Evolutionary conservation across 2,888 invertebrate genomes (phyloP).

Genomic region (Reticulitermes lucifugus): DNA sequence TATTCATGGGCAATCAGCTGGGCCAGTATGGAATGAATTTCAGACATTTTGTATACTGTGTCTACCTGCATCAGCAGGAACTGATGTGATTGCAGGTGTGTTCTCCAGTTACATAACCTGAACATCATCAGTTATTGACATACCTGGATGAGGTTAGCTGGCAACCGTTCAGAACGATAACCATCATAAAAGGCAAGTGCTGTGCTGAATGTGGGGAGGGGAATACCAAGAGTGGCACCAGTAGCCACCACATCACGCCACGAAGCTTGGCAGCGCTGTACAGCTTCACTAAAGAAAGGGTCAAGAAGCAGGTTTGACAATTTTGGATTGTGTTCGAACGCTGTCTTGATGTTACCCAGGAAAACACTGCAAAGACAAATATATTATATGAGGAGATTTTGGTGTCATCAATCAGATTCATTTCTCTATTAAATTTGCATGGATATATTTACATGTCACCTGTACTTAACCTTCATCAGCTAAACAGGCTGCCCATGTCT

Average conservation of each 20-base stretch:
- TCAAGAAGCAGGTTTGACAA: constrained; percentile 90
- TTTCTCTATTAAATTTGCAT: background rate
- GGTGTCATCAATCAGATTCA: background rate
- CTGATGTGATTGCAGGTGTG: too few relatives aligned
- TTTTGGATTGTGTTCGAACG: constrained; percentile 89
- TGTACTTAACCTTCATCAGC: too few relatives aligned
- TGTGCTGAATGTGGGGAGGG: constrained; percentile 92
- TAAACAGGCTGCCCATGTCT: too few relatives aligned
- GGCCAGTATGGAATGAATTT: too few relatives aligned
- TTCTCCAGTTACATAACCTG: too few relatives aligned
- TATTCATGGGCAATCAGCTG: too few relatives aligned
- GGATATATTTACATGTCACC: background rate
- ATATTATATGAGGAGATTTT: background rate
- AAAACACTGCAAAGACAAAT: constrained; percentile 72
- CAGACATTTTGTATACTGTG: too few relatives aligned
- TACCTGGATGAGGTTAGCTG: constrained; percentile 95
- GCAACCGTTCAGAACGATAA: constrained; percentile 85
- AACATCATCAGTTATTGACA: background rate
- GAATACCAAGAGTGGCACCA: constrained; percentile 83
- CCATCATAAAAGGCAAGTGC: constrained; percentile 98
- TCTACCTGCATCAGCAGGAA: too few relatives aligned
- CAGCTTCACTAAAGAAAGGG: constrained; percentile 90
- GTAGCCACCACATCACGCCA: constrained; percentile 86
- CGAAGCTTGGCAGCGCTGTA: constrained; percentile 82
- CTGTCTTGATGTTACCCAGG: constrained; percentile 91